A percentile compares a stretch with the other conserved stretches of the same genome.
Conservation (phyloP, 1,140 invertebrate genomes). For the Heterodera schachtii region DNA sequence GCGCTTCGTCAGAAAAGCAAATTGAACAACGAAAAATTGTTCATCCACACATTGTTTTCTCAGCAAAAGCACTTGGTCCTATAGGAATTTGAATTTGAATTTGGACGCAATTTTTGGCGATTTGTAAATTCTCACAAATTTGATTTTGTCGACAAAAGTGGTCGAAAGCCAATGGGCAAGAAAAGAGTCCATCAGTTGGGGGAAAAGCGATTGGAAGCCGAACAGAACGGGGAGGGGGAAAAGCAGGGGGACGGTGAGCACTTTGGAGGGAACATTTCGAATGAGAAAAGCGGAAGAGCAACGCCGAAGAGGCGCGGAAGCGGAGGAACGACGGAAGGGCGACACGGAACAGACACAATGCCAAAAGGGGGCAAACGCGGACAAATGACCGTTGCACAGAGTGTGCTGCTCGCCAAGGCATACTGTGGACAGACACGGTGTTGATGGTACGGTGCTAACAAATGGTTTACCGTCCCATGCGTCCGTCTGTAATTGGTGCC, state of each 20-base stretch:
- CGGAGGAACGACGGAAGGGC: not conserved
- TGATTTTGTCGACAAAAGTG: not conserved
- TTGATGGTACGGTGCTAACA: not conserved
- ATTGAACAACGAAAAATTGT: not conserved
- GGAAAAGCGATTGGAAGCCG: not conserved
- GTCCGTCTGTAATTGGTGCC: constrained; percentile 3
- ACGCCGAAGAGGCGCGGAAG: not conserved
- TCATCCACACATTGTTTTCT: not conserved
- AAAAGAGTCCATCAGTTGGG: not conserved
- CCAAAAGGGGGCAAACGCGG: not conserved
- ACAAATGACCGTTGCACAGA: constrained; percentile 2
- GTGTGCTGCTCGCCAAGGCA: constrained; percentile 1
- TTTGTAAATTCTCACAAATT: not conserved
- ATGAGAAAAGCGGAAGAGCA: not conserved
- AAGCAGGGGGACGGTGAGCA: not conserved
- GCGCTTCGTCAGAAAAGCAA: not conserved
- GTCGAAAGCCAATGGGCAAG: not conserved
- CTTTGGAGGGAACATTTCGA: not conserved
- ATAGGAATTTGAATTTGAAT: too few species aligned
- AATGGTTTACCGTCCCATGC: constrained; percentile 9
- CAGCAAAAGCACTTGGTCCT: constrained; percentile 13
- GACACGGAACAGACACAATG: not conserved
- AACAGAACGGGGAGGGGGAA: constrained; percentile 6
- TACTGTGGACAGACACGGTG: not conserved
- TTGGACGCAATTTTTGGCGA: not conserved